Percentiles rank a stretch among this genome's conserved stretches.
These are phyloP conservation scores for Ylistrum balloti DNA, from an alignment of 1,140 invertebrate genomes.

Conservation along the genomic window DNA sequence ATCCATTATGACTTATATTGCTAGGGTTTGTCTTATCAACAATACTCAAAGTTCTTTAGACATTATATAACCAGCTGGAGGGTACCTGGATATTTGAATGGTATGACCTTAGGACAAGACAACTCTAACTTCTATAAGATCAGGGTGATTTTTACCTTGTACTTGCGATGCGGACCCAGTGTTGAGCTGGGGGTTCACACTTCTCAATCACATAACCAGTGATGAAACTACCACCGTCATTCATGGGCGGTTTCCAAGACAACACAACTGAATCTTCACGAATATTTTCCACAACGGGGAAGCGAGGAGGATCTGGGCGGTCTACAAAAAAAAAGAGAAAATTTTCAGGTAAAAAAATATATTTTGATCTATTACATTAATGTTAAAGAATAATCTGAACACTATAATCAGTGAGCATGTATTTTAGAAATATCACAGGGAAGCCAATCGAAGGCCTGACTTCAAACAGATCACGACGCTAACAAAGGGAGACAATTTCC, in stretches of 20 bases:
- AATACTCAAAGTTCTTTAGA: no score
- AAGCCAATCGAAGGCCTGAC: no score
- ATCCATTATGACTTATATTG: no score
- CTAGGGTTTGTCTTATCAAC: no score
- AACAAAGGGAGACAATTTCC: no score
- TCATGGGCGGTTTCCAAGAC: constrained; percentile 95
- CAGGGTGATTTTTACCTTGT: constrained; percentile 85
- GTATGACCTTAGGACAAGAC: not conserved
- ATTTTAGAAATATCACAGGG: no score
- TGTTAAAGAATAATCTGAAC: no score
- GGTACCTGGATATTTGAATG: no score
- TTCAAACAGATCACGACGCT: no score
- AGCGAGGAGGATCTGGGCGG: constrained; percentile 96
- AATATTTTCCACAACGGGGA: constrained; percentile 95
- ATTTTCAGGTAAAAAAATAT: not conserved
- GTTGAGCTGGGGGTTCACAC: constrained; percentile 92
- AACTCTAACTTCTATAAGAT: no score
- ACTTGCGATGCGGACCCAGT: constrained; percentile 97
- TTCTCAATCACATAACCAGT: constrained; percentile 99
- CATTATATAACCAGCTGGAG: no score
- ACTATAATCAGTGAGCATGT: no score
- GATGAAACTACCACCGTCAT: constrained; percentile 94
- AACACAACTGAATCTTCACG: constrained; percentile 97
- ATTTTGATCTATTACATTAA: not conserved
- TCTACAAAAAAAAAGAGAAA: constrained; percentile 85